phyloP scores from a whole-genome alignment of 2,888 invertebrate species.

The Macaria notata region DNA sequence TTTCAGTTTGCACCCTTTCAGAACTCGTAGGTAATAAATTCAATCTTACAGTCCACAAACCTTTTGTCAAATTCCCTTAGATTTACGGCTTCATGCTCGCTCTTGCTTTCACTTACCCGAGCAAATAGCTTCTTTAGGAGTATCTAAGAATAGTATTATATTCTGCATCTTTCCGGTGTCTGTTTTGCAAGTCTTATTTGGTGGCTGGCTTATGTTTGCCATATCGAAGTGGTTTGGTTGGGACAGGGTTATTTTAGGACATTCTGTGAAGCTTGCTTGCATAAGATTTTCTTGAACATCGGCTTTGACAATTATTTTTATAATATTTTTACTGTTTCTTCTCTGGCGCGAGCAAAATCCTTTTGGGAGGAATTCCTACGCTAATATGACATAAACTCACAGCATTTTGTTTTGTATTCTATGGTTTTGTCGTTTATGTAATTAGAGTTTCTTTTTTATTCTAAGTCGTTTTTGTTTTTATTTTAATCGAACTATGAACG shows the following conservation, averaged over 20 bases:
- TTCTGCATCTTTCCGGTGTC: conserved; percentile 18
- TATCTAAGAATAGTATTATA: conserved; percentile 9
- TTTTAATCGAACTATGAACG: too few species aligned
- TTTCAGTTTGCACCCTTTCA: too few species aligned
- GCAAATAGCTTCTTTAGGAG: conserved; percentile 14
- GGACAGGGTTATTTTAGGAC: background rate
- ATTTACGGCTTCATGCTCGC: conserved; percentile 45
- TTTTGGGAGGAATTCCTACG: too few species aligned
- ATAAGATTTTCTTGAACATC: background rate
- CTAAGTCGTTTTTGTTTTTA: too few species aligned
- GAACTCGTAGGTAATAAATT: too few species aligned
- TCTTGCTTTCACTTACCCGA: conserved; percentile 16
- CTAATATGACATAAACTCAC: too few species aligned
- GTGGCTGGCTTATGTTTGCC: conserved; percentile 3
- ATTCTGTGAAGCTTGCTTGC: background rate
- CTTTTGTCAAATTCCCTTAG: conserved; percentile 47
- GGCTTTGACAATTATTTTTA: too few species aligned
- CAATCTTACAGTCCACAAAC: background rate
- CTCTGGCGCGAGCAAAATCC: too few species aligned
- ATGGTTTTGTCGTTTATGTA: too few species aligned
- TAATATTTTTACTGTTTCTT: too few species aligned
- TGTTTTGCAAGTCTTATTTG: conserved; percentile 13
- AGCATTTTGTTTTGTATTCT: too few species aligned
- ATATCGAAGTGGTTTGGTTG: conserved; percentile 1
- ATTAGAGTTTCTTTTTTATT: too few species aligned